phyloP scores from a whole-genome alignment of 2,797 vertebrate genomes.

The Agapornis canus region DNA sequence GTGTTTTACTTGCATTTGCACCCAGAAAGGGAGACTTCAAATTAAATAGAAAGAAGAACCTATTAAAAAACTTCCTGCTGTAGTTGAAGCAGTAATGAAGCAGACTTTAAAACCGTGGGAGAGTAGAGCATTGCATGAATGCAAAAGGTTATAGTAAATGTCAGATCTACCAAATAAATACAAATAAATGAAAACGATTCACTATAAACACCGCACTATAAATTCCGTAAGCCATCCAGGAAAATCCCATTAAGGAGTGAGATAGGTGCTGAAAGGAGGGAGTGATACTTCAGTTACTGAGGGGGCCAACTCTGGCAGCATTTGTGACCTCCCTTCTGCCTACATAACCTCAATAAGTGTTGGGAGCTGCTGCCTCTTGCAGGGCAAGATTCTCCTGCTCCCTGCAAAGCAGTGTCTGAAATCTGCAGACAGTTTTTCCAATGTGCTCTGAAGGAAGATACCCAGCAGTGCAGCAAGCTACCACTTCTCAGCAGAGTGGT shows the following conservation, averaged over 20 bases:
- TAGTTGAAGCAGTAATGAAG: not conserved
- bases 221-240: not conserved
- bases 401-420: not conserved
- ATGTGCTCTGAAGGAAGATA: not conserved
- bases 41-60: not conserved
- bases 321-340: not conserved
- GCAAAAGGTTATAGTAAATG: constrained; percentile 6
- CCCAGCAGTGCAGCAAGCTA: not conserved
- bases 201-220: not conserved
- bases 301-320: not conserved
- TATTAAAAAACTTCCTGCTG: not conserved
- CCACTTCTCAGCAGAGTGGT: not conserved
- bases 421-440: not conserved
- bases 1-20: not conserved
- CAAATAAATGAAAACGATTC: not conserved
- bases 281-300: not conserved
- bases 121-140: fast-evolving
- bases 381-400: not conserved
- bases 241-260: not conserved
- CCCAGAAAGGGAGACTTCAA: not conserved
- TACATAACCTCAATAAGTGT: not conserved
- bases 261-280: not conserved
- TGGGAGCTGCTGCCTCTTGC: not conserved
- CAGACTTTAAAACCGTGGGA: not conserved
- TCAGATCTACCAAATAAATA: not conserved